phyloP scores from a whole-genome alignment of 2,113 vertebrate species.

The Hemibagrus wyckioides region DNA sequence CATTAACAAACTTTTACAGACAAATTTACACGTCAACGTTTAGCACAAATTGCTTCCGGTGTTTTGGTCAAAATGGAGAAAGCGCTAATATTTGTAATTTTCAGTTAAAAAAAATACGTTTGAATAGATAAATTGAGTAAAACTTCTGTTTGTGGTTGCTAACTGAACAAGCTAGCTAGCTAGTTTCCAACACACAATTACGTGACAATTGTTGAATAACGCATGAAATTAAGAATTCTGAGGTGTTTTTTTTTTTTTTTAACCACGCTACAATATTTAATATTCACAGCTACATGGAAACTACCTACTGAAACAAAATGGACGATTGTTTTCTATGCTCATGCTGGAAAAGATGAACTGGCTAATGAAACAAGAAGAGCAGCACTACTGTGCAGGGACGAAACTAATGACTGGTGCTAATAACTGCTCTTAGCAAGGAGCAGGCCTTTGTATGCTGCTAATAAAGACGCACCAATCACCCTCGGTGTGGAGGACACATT shows the following conservation, averaged over 20 bases:
- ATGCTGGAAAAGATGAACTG: not conserved
- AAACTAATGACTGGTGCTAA: not conserved
- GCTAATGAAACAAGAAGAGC: slow-evolving; percentile 5
- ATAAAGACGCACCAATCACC: slow-evolving; percentile 12
- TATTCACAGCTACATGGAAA: not conserved
- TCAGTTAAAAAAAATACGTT: not conserved
- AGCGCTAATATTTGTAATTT: not conserved
- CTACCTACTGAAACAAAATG: not conserved
- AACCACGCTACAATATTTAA: not conserved
- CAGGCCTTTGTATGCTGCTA: not conserved
- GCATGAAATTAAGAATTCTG: not conserved
- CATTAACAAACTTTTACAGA: too few species aligned
- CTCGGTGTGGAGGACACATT: slow-evolving; percentile 2
- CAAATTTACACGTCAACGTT: too few species aligned
- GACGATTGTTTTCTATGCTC: not conserved
- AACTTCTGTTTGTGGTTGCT: too few species aligned
- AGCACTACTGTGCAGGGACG: not conserved
- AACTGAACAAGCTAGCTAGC: not conserved
- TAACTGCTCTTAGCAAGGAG: not conserved
- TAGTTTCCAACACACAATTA: not conserved
- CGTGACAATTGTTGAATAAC: not conserved
- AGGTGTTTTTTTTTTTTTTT: too few species aligned
- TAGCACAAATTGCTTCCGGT: not conserved
- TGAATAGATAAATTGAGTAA: too few species aligned
- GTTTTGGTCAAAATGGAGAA: not conserved